phyloP scores from a whole-genome alignment of 2,113 vertebrate species.

The Petroica traversi region DNA sequence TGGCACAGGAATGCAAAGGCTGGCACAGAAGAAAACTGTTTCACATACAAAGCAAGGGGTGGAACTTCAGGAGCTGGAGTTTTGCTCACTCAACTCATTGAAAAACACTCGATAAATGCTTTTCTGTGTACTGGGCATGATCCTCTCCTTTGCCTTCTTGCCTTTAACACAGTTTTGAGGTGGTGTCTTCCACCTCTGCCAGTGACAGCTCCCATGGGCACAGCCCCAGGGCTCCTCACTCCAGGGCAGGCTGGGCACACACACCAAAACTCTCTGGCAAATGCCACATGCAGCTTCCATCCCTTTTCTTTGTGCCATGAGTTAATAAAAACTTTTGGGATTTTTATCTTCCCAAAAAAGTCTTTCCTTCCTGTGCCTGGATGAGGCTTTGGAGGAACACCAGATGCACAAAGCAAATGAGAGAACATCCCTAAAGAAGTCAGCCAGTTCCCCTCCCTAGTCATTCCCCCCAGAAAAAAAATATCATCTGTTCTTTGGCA shows the following conservation, averaged over 20 bases:
- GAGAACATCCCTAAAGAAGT: not conserved
- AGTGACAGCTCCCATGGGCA: not conserved
- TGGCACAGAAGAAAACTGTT: not conserved
- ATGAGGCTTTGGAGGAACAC: not conserved
- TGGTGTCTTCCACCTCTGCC: not conserved
- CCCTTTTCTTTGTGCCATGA: not conserved
- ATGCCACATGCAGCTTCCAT: not conserved
- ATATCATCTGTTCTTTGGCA: not conserved
- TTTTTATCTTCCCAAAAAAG: not conserved
- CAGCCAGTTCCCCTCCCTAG: not conserved
- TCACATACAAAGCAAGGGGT: accelerated
- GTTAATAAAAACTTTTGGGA: not conserved
- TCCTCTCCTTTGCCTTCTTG: not conserved
- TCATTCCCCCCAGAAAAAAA: not conserved
- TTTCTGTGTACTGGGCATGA: not conserved
- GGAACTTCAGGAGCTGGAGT: not conserved
- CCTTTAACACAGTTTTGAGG: not conserved
- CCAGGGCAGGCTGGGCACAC: not conserved
- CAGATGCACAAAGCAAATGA: not conserved
- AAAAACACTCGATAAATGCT: not conserved
- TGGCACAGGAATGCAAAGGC: not conserved
- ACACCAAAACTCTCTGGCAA: not conserved
- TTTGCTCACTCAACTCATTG: not conserved
- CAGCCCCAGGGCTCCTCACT: accelerated
- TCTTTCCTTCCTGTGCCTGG: not conserved